Evolutionary conservation across 2,797 vertebrate species (phyloP).

Genomic region (Paguma larvata): DNA sequence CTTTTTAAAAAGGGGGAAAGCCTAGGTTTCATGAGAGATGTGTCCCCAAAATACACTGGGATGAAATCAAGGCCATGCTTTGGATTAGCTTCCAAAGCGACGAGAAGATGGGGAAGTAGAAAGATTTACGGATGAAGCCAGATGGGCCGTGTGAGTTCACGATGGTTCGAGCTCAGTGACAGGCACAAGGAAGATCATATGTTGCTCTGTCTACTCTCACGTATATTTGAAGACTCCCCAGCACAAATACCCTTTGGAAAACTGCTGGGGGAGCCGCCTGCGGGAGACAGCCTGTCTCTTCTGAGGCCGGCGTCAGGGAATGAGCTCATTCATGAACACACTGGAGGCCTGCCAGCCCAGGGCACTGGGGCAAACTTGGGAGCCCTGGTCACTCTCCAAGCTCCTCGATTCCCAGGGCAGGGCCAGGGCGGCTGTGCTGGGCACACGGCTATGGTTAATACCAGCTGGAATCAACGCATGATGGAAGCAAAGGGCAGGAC

Average conservation of each 20-base stretch:
- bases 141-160: too few relatives aligned
- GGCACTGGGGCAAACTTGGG: not conserved
- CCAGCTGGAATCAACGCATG: rapidly evolving
- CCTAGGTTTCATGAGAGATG: not conserved
- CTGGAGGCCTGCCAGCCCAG: not conserved
- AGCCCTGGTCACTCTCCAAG: not conserved
- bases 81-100: not conserved
- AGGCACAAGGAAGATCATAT: rapidly evolving
- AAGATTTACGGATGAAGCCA: rapidly evolving
- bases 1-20: not conserved
- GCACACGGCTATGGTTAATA: not conserved
- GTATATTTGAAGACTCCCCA: not conserved
- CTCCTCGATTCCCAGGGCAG: not conserved
- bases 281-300: not conserved
- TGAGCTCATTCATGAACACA: not conserved
- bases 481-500: not conserved
- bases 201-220: not conserved
- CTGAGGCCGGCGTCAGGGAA: not conserved
- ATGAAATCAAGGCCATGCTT: not conserved
- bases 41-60: not conserved
- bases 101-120: not conserved
- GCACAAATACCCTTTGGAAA: not conserved
- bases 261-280: not conserved
- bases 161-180: rapidly evolving
- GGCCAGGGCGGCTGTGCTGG: too few relatives aligned